Evolutionary conservation across 2,113 vertebrate species (phyloP).

Genomic region (Hippoglossus stenolepis): DNA sequence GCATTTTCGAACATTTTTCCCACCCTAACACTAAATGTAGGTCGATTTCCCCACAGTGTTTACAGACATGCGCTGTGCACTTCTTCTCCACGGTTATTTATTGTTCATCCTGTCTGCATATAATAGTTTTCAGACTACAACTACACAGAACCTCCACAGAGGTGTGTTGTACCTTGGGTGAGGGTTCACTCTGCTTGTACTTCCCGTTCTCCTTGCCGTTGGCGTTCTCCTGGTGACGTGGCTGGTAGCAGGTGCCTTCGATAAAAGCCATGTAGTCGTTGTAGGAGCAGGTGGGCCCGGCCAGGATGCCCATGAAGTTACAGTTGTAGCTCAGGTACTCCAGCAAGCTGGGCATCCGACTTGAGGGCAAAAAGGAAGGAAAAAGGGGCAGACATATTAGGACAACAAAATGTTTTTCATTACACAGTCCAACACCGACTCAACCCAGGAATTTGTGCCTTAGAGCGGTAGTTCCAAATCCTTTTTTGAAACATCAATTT

Average conservation of each 20-base stretch:
- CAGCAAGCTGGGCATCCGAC: slow-evolving; percentile 95
- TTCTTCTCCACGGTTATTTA: not conserved
- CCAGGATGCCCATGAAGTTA: slow-evolving; percentile 99
- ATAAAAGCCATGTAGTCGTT: slow-evolving; percentile 98
- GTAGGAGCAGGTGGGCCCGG: slow-evolving; percentile 96
- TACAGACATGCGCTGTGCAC: not conserved
- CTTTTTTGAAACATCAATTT: not conserved
- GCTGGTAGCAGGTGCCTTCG: slow-evolving; percentile 89
- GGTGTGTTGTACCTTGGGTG: slow-evolving; percentile 86
- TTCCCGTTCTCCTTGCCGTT: slow-evolving; percentile 90
- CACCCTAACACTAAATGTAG: not conserved
- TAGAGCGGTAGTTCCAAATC: not conserved
- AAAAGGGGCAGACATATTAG: not conserved
- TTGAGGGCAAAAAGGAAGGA: slow-evolving; percentile 66
- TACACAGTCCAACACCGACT: not conserved
- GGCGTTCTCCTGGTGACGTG: slow-evolving; percentile 82
- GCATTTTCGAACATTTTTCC: not conserved
- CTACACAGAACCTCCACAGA: not conserved
- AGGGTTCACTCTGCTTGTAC: slow-evolving; percentile 88
- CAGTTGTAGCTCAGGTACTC: slow-evolving; percentile 98
- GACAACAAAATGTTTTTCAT: not conserved
- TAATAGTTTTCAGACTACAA: not conserved
- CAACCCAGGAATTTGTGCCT: slow-evolving; percentile 6
- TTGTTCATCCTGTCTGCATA: not conserved
- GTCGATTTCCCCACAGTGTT: slow-evolving; percentile 5